These are phyloP conservation scores for Coilia nasus DNA, from an alignment of 2,797 vertebrate genomes.

Conservation along the genomic window DNA sequence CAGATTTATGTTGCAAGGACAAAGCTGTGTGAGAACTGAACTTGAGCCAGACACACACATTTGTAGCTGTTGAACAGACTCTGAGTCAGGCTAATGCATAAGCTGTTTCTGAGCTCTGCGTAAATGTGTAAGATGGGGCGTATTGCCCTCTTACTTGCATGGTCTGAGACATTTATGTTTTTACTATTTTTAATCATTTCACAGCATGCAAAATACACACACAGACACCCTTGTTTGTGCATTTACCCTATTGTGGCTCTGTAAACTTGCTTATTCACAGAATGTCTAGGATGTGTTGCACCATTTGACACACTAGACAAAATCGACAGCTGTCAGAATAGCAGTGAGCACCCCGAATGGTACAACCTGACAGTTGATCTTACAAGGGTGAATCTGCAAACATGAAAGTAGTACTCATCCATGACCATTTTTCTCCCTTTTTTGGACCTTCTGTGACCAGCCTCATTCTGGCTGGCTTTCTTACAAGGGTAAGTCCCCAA, in stretches of 20 bases:
- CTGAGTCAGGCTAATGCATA: neutral
- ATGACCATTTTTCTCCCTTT: too few relatives aligned
- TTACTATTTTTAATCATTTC: too few relatives aligned
- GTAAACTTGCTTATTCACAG: neutral
- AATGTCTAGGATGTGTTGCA: neutral
- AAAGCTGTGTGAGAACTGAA: conserved; percentile 7
- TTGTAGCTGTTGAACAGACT: neutral
- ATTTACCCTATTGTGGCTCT: neutral
- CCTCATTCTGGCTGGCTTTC: too few relatives aligned
- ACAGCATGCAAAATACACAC: too few relatives aligned
- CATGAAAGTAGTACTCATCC: too few relatives aligned
- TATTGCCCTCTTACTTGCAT: neutral
- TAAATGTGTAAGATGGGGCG: neutral
- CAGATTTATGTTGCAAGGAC: neutral
- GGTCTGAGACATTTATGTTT: neutral
- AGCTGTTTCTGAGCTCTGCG: neutral
- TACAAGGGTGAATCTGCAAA: neutral
- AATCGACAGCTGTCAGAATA: neutral
- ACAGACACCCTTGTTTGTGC: too few relatives aligned
- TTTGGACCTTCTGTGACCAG: too few relatives aligned
- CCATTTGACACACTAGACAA: neutral
- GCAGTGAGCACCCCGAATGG: neutral
- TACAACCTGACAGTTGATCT: neutral
- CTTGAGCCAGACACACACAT: neutral
- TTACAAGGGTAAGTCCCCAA: too few relatives aligned